Evolutionary conservation across 1,140 invertebrate species (phyloP), one percentile per base, ranked within the genome.

Genomic region (Battus philenor): DNA sequence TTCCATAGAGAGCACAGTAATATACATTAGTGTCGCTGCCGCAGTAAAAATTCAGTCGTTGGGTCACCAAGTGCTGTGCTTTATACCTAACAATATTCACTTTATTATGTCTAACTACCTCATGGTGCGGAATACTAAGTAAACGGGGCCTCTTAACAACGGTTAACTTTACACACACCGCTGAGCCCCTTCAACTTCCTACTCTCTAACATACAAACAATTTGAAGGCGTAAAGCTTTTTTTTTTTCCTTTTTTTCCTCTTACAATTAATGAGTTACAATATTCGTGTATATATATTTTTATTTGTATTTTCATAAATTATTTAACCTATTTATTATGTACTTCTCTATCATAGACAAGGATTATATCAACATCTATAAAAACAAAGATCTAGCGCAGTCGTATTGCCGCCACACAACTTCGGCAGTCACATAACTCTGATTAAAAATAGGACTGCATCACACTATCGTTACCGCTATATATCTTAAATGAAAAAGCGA

Each of bases 211-310:
- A 72, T 79, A 79, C 71, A 80, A 80, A 76, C 78, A 75, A 79
- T 79, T 76, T 77, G 72, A 80, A 78, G 75, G 75, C 79, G 70
- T 78, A 66, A 80, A 80, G 72, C 75, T 67, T 73, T 67, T 71
- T 80, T 79, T 80, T 80, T 69, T 69, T 54, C 51, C 47, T 48
- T 73, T 63, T 77, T 70, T 65, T 66, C 70, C 59, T 71, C 68
- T 70, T 82, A 81, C 66, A 69, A 55, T 60, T 70, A 73, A 78
- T 78, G 66, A 79, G 67, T 83, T 74, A 79, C 54, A 78, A 66
- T 82, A 79, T 66, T 78, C 61, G 75, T 80, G 80, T 84, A 81
- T 81, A 80, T 84, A 81, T 84, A 81, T 84, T 84, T 84, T 84
- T 84, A 79, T 83, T 83, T 75, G 68, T 80, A 73, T 80, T 81